phyloP scores from a whole-genome alignment of 2,797 vertebrate species.

The Enteromius radiatus region DNA sequence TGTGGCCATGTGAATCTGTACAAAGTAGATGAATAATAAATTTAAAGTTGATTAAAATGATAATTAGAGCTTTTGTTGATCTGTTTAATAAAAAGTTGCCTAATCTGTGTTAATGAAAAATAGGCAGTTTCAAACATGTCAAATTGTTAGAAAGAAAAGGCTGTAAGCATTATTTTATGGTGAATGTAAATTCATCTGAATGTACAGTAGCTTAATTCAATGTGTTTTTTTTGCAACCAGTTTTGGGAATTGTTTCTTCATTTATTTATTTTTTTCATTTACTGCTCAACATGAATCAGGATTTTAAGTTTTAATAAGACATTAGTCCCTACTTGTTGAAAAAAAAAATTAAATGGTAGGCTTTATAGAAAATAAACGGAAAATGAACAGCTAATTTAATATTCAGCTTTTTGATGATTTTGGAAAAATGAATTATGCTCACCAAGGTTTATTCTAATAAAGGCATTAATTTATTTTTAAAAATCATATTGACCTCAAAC shows the following conservation, averaged over 20 bases:
- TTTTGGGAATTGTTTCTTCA: not conserved
- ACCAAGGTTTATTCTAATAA: not conserved
- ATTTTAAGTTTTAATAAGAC: not conserved
- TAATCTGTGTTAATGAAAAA: not conserved
- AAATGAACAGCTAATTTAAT: not conserved
- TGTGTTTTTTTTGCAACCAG: not conserved
- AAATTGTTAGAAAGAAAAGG: not conserved
- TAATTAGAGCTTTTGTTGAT: conserved; percentile 2
- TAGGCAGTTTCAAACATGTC: no score
- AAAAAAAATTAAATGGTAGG: not conserved
- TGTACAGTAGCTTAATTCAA: no score
- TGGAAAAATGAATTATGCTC: not conserved
- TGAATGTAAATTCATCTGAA: not conserved
- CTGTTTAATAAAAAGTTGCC: not conserved
- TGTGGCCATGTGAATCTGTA: conserved; percentile 34
- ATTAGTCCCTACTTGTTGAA: not conserved
- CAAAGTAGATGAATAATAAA: conserved; percentile 43
- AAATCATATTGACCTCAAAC: not conserved
- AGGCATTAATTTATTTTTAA: not conserved
- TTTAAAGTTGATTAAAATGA: conserved; percentile 24
- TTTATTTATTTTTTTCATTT: not conserved
- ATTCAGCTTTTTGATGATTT: not conserved
- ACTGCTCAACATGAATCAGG: not conserved
- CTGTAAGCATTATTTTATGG: not conserved
- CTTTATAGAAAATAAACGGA: not conserved